A percentile compares a stretch with the other conserved stretches of the same genome.
Conservation (phyloP, 2,888 invertebrate species). For the Plagiodera versicolora region DNA sequence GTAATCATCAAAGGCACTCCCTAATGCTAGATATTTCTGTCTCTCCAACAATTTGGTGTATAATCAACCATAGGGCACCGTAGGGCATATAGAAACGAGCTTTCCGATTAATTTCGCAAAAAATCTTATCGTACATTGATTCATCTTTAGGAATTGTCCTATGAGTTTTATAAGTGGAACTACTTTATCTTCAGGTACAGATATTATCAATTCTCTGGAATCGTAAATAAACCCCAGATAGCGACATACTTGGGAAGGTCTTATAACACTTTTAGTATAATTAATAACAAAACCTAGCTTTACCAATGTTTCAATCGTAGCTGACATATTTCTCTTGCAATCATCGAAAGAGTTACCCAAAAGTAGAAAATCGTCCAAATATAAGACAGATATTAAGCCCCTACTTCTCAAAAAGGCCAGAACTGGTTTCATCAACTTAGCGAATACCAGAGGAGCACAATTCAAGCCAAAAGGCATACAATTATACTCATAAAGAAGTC, state of each 20-base stretch:
- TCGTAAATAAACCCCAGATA: not conserved
- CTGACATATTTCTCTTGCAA: not conserved
- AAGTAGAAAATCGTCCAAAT: slow-evolving; percentile 17
- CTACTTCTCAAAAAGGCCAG: slow-evolving; percentile 14
- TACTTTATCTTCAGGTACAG: slow-evolving; percentile 9
- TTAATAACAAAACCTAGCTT: not conserved
- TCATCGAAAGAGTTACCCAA: slow-evolving; percentile 10
- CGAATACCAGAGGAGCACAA: slow-evolving; percentile 1
- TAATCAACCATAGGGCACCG: not conserved
- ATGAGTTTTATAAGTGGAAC: not conserved
- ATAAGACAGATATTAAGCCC: slow-evolving; percentile 25
- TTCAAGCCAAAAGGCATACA: slow-evolving; percentile 1
- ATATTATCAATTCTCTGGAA: not conserved
- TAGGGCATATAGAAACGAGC: slow-evolving; percentile 28
- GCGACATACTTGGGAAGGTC: not conserved
- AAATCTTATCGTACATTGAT: slow-evolving; percentile 7
- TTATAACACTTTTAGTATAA: not conserved
- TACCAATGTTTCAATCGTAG: slow-evolving; percentile 5
- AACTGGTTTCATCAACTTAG: slow-evolving; percentile 1
- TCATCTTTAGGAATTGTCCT: not conserved
- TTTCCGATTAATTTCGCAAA: slow-evolving; percentile 25
- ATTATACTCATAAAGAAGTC: not conserved
- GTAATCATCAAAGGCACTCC: not conserved
- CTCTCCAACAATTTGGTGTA: slow-evolving; percentile 15
- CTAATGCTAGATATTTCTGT: not conserved